Evolutionary conservation across 2,888 invertebrate genomes (phyloP).

Genomic region (Pterobdella sp.): DNA sequence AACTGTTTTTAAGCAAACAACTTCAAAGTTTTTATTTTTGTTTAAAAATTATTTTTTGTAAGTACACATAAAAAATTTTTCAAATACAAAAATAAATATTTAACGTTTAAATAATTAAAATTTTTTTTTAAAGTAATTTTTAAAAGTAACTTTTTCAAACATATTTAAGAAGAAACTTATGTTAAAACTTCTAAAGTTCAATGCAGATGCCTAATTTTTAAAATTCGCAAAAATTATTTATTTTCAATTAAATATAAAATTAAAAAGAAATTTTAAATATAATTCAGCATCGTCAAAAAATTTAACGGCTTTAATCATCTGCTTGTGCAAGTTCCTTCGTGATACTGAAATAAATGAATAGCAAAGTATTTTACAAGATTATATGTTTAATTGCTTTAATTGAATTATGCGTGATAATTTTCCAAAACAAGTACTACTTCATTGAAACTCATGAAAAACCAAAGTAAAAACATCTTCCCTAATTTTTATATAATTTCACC

Average conservation of each 20-base stretch:
- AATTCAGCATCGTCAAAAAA: too few species aligned
- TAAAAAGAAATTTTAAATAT: too few species aligned
- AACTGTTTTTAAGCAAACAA: conserved; percentile 1
- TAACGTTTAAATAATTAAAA: not conserved
- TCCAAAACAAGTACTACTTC: not conserved
- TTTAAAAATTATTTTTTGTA: not conserved
- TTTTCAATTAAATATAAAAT: too few species aligned
- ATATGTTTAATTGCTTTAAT: not conserved
- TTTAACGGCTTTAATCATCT: too few species aligned
- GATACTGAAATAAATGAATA: not conserved
- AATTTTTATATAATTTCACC: too few species aligned
- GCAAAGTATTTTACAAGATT: not conserved
- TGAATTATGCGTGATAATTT: not conserved
- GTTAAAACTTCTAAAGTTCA: not conserved
- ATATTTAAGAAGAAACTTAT: too few species aligned
- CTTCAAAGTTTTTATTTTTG: not conserved
- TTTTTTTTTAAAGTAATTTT: not conserved
- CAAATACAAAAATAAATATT: too few species aligned
- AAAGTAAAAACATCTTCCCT: too few species aligned
- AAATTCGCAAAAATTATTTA: too few species aligned
- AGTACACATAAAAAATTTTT: not conserved
- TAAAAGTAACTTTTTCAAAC: not conserved
- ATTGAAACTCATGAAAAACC: too few species aligned
- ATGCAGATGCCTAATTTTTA: too few species aligned
- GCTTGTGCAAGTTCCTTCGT: too few species aligned